A percentile compares a stretch with the other conserved stretches of the same genome.
phyloP scores from a whole-genome alignment of 2,797 vertebrate genomes.

The Apogon hyalosoma region DNA sequence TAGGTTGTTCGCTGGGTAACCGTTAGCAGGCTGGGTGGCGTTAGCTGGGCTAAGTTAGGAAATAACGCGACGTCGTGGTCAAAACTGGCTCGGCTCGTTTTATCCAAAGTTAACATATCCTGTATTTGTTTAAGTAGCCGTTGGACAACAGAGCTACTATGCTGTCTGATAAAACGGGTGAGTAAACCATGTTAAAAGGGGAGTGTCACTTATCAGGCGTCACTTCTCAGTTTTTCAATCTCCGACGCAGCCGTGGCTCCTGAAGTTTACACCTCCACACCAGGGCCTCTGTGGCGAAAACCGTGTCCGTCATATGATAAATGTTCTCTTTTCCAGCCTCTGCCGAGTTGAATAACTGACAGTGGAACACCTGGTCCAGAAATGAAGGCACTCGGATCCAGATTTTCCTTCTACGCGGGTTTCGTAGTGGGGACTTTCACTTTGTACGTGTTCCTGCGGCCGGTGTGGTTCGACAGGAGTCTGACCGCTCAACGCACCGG shows the following conservation, averaged over 20 bases:
- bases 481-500: neutral
- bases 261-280: neutral
- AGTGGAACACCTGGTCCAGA: constrained; percentile 42
- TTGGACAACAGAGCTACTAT: constrained; percentile 18
- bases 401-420: constrained; percentile 81
- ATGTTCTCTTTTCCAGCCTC: constrained; percentile 22
- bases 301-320: neutral
- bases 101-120: neutral
- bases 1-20: neutral
- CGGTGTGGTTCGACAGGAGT: constrained; percentile 68
- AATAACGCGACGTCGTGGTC: neutral
- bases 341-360: constrained; percentile 44
- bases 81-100: neutral
- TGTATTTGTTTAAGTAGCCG: neutral
- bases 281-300: neutral
- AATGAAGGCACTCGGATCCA: constrained; percentile 78
- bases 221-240: neutral
- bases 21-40: constrained; percentile 6
- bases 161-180: constrained; percentile 32
- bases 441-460: constrained; percentile 80
- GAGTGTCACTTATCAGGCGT: constrained; percentile 14
- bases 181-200: constrained; percentile 63
- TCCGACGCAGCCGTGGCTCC: too few species aligned
- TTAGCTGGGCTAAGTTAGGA: constrained; percentile 29
- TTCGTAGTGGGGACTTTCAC: constrained; percentile 82